phyloP scores from a whole-genome alignment of 1,140 invertebrate species.

The Scylla paramamosain region DNA sequence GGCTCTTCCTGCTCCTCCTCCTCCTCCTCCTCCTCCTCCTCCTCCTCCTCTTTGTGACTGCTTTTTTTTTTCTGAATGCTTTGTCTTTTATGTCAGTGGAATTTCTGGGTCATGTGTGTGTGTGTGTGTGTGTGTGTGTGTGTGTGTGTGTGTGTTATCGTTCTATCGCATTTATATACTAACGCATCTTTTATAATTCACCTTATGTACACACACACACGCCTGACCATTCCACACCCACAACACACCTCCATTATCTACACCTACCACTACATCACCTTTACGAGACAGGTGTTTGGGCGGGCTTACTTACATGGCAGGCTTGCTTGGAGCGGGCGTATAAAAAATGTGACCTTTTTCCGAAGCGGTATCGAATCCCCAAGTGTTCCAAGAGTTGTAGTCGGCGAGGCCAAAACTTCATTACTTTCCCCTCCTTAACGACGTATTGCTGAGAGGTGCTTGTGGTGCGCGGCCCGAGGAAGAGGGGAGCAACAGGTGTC shows the following conservation, averaged over 20 bases:
- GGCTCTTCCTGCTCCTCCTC: background rate
- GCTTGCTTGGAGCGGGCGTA: too few species aligned
- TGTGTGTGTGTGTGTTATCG: slow-evolving; percentile 21
- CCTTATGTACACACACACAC: background rate
- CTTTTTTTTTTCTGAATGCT: background rate
- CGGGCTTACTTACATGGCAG: background rate
- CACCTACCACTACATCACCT: background rate
- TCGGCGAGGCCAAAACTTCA: background rate
- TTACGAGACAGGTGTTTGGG: background rate
- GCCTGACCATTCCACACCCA: background rate
- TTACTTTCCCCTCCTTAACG: background rate
- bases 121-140: background rate
- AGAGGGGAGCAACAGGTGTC: background rate
- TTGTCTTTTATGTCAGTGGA: too few species aligned
- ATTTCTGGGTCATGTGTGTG: background rate
- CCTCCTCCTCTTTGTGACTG: background rate
- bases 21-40: background rate
- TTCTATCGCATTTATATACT: background rate
- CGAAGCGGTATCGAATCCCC: too few species aligned
- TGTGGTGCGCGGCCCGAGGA: background rate
- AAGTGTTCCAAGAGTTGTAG: background rate
- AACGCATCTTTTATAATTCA: background rate
- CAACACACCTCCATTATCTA: background rate
- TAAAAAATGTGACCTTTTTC: too few species aligned
- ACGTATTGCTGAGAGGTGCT: background rate